Conservation (phyloP, 2,113 vertebrate genomes). For the Saguinus imperator region DNA sequence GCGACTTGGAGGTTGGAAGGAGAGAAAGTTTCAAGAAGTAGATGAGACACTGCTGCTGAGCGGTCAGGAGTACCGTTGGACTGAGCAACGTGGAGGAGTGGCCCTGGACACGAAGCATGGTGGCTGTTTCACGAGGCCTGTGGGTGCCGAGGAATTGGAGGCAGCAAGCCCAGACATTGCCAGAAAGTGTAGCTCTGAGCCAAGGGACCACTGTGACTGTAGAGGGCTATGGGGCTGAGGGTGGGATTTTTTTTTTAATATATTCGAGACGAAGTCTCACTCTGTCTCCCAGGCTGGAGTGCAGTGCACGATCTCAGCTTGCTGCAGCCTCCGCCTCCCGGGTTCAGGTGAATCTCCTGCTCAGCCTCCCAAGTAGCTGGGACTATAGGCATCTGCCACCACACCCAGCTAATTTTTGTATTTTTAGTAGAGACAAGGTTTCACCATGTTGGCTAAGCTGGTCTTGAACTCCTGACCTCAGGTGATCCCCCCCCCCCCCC, state of each 20-base stretch:
- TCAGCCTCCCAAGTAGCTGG: too few species aligned
- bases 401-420: too few species aligned
- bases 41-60: neutral
- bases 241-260: neutral
- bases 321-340: too few species aligned
- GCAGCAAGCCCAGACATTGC: neutral
- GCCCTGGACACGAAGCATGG: neutral
- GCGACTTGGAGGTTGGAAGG: neutral
- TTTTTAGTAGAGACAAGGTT: too few species aligned
- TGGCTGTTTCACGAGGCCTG: neutral
- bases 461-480: too few species aligned
- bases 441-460: too few species aligned
- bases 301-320: too few species aligned
- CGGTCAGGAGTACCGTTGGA: neutral
- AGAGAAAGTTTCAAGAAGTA: neutral
- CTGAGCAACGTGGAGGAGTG: neutral
- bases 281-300: too few species aligned
- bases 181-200: neutral
- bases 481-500: too few species aligned
- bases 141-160: neutral
- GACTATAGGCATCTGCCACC: too few species aligned
- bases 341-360: too few species aligned
- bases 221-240: neutral
- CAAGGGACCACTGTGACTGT: neutral
- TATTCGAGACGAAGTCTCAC: too few species aligned